phyloP scores from a whole-genome alignment of 2,113 vertebrate species.

The Aythya baeri region DNA sequence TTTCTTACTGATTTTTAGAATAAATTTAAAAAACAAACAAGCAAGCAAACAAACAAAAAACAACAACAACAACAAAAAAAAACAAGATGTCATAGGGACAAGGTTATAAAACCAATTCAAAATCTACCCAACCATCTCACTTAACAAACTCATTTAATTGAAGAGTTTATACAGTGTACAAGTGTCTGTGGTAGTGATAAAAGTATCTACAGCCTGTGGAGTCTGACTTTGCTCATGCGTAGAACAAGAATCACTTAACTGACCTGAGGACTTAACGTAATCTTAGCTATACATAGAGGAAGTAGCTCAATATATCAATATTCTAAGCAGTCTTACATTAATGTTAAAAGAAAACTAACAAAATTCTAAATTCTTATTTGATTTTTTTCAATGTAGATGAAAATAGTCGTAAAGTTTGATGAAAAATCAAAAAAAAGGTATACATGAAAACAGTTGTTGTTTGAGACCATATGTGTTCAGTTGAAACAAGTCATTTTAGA shows the following conservation, averaged over 20 bases:
- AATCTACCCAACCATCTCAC: background rate
- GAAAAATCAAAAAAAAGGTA: no score
- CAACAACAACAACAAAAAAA: background rate
- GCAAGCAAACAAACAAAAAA: no score
- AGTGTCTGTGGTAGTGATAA: background rate
- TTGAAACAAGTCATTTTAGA: background rate
- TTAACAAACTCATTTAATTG: background rate
- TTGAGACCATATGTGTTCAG: background rate
- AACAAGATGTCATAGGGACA: background rate
- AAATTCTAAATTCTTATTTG: background rate
- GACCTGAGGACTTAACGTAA: background rate
- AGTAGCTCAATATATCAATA: background rate
- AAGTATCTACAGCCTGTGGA: background rate
- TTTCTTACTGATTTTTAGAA: background rate
- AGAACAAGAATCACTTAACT: background rate
- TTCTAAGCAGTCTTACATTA: background rate
- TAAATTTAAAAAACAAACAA: background rate
- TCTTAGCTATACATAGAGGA: background rate
- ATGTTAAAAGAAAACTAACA: background rate
- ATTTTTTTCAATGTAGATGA: background rate
- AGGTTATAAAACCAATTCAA: background rate
- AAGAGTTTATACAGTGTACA: background rate
- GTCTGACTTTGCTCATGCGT: background rate
- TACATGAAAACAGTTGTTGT: background rate
- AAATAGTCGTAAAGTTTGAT: background rate